A percentile compares a stretch with the other conserved stretches of the same genome.
Conservation (phyloP, 2,113 vertebrate genomes). For the Hippocampus comes region DNA sequence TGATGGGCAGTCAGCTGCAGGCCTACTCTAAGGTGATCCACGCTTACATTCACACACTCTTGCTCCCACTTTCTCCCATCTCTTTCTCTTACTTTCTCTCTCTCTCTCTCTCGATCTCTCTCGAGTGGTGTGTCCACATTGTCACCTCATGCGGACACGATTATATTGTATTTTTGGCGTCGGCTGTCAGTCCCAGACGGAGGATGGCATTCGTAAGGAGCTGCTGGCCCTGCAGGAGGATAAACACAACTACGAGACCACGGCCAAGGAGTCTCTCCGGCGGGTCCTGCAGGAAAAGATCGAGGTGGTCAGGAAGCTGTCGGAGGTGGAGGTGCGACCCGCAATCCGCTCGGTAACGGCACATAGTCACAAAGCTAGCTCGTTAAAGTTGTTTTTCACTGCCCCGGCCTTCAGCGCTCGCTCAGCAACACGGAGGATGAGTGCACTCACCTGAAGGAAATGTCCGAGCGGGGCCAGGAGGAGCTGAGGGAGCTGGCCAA, state of each 20-base stretch:
- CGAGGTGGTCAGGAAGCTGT: conserved; percentile 95
- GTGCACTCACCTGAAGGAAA: conserved; percentile 98
- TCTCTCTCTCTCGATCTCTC: not conserved
- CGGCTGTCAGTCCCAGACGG: conserved; percentile 85
- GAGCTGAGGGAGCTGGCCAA: conserved; percentile 93
- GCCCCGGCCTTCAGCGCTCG: conserved; percentile 73
- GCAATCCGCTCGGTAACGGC: not conserved
- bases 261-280: conserved; percentile 97
- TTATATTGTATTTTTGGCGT: not conserved
- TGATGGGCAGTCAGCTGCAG: conserved; percentile 98
- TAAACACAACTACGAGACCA: conserved; percentile 99
- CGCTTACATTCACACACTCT: not conserved
- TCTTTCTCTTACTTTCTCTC: not conserved
- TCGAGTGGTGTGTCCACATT: not conserved
- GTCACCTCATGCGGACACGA: not conserved
- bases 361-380: not conserved
- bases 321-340: conserved; percentile 90
- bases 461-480: conserved; percentile 93
- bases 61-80: not conserved
- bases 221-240: conserved; percentile 94
- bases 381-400: not conserved
- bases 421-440: conserved; percentile 98
- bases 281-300: conserved; percentile 99
- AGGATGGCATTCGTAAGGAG: conserved; percentile 94
- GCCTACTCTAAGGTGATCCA: conserved; percentile 88